phyloP scores from a whole-genome alignment of 2,113 vertebrate species.

The Toxostoma redivivum region DNA sequence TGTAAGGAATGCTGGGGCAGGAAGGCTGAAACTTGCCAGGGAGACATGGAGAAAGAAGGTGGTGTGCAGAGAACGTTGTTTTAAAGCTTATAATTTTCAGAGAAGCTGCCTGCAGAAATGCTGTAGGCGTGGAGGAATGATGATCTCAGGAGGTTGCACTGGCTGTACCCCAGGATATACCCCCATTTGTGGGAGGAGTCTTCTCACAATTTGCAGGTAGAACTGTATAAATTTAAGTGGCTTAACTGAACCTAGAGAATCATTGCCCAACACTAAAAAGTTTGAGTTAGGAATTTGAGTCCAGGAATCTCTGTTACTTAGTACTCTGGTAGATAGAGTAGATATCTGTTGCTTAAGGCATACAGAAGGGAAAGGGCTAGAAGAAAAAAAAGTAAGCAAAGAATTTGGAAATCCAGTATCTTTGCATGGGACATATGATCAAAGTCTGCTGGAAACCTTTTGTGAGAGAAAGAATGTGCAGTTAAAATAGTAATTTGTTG shows the following conservation, averaged over 20 bases:
- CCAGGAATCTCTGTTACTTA: neutral
- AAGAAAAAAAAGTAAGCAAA: neutral
- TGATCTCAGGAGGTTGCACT: neutral
- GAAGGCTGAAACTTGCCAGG: neutral
- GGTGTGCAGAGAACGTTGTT: neutral
- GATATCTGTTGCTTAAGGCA: neutral
- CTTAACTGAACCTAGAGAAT: neutral
- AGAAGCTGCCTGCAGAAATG: neutral
- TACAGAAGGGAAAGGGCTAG: neutral
- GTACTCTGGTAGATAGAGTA: neutral
- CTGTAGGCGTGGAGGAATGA: neutral
- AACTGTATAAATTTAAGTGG: neutral
- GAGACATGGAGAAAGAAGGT: neutral
- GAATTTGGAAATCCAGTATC: neutral
- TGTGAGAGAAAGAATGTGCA: neutral
- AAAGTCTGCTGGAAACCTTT: neutral
- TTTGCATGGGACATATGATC: fast-evolving
- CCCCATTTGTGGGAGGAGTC: neutral
- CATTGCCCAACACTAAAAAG: neutral
- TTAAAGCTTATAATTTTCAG: neutral
- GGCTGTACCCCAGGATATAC: neutral
- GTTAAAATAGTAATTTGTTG: neutral
- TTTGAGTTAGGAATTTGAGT: neutral
- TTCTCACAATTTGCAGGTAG: neutral
- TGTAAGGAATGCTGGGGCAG: neutral